Conservation (phyloP, 2,888 invertebrate genomes). For the Ormia ochracea region DNA sequence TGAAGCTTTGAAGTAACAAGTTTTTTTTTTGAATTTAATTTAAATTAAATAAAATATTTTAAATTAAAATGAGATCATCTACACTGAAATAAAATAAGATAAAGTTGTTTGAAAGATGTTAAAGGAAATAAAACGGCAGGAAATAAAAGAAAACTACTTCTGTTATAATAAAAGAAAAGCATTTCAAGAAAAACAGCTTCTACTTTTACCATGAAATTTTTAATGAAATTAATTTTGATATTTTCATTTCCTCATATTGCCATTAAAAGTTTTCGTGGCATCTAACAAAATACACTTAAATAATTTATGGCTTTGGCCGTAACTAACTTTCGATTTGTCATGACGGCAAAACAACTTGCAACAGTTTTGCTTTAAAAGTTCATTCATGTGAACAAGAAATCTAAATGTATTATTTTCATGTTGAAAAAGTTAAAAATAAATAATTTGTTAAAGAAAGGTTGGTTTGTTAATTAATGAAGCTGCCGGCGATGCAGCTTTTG, state of each 20-base stretch:
- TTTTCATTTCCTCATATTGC: not conserved
- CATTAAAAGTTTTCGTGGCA: not conserved
- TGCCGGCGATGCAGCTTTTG: not conserved
- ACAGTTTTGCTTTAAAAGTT: not conserved
- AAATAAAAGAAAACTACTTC: too few relatives aligned
- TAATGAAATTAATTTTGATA: too few relatives aligned
- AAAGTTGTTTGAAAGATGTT: too few relatives aligned
- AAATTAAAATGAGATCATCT: too few relatives aligned
- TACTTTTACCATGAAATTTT: too few relatives aligned
- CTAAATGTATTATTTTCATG: slow-evolving; percentile 16
- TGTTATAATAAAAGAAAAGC: too few relatives aligned
- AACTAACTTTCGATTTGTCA: not conserved
- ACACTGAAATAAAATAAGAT: too few relatives aligned
- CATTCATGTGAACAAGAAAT: not conserved
- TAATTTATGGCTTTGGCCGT: not conserved
- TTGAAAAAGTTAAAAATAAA: slow-evolving; percentile 19
- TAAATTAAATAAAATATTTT: too few relatives aligned
- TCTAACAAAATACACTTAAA: not conserved
- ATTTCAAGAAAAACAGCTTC: too few relatives aligned
- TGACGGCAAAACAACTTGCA: not conserved
- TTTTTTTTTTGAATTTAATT: too few relatives aligned
- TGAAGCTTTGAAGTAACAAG: too few relatives aligned
- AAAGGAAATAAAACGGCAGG: too few relatives aligned
- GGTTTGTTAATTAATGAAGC: slow-evolving; percentile 23
- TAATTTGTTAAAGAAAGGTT: not conserved